Evolutionary conservation across 2,888 invertebrate species (phyloP), one percentile per base, ranked within the genome.

Genomic region (Plagiodera versicolora): DNA sequence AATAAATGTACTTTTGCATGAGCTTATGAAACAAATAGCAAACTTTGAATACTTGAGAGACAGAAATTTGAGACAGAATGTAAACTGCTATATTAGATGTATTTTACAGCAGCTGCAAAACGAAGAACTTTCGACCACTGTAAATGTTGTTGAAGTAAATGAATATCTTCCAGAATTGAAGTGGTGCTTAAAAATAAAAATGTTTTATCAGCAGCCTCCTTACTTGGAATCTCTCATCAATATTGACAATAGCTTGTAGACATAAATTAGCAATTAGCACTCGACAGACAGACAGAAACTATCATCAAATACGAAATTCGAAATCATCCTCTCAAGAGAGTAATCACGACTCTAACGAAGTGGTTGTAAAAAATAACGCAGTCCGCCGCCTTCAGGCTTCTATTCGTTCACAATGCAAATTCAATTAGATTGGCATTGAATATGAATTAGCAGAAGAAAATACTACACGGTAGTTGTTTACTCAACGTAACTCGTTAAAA

Each of bases 381-480:
- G 58, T 60, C 19, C 53, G 28, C 52, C 44, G 53, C 44, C 45
- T 53, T 20, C 35, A 50, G 47, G 56, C 56, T 45, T 3, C 32
- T 57, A 50, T 48, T 60, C 59, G 63, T 54, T 63, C 53, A 49
- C 52, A 63, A 58, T 54, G 60, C 57, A 55, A 52, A 50, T 56
- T 35, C 54, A 63, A 63, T 60, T 63, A 57, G 60, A 63, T 63
- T 60, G 51, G 28, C 49, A 55, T 57, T 60, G 63, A 60, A 63
- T 63, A 60, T 60, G 60, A 63, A 63, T 30, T 17, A 46, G 44
- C 28, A 45, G 46, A 46, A 53, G 46, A 46, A 53, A 61, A 61
- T 54, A 54, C 46, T 48, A 61, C 54, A 50, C 52, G 54, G 54
- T 58, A 46, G 55, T 57, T 53, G 53, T 53, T 53, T 44, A 18